These are phyloP conservation scores for Tribolium madens DNA, from an alignment of 1,140 invertebrate species.

Conservation along the genomic window DNA sequence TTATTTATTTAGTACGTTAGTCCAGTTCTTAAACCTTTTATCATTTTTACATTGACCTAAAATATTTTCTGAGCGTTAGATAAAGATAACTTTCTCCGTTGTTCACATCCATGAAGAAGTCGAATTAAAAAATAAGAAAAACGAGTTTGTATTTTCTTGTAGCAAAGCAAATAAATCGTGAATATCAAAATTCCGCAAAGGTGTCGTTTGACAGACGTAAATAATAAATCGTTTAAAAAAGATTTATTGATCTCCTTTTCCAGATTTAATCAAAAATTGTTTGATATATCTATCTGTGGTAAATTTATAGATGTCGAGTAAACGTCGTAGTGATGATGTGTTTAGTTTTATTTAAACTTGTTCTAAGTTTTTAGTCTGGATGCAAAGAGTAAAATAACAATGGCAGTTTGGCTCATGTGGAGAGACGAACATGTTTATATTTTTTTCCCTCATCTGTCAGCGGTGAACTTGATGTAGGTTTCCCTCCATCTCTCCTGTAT, in stretches of 20 bases:
- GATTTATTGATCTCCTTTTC: slow-evolving; percentile 26
- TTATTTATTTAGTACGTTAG: too few relatives aligned
- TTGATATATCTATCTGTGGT: slow-evolving; percentile 9
- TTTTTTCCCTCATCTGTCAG: slow-evolving; percentile 28
- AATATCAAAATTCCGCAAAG: neutral
- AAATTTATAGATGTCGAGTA: slow-evolving; percentile 9
- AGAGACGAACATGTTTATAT: slow-evolving; percentile 18
- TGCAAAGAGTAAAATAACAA: slow-evolving; percentile 4
- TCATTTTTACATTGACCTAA: too few relatives aligned
- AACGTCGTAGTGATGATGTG: neutral
- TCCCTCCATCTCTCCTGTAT: neutral
- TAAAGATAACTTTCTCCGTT: too few relatives aligned
- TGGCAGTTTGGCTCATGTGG: slow-evolving; percentile 7
- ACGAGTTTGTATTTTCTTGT: neutral
- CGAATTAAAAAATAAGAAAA: neutral
- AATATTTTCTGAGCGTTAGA: too few relatives aligned
- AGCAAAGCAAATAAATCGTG: slow-evolving; percentile 3
- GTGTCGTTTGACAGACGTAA: slow-evolving; percentile 16
- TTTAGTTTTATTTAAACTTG: slow-evolving; percentile 16
- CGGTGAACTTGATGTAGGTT: slow-evolving; percentile 28
- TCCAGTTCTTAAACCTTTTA: too few relatives aligned
- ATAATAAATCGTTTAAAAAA: slow-evolving; percentile 35
- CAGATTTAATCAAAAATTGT: slow-evolving; percentile 38
- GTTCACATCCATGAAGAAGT: too few relatives aligned
- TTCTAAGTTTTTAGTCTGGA: neutral